Conservation (phyloP, 1,140 invertebrate genomes). For the Zaprionus davidi region DNA sequence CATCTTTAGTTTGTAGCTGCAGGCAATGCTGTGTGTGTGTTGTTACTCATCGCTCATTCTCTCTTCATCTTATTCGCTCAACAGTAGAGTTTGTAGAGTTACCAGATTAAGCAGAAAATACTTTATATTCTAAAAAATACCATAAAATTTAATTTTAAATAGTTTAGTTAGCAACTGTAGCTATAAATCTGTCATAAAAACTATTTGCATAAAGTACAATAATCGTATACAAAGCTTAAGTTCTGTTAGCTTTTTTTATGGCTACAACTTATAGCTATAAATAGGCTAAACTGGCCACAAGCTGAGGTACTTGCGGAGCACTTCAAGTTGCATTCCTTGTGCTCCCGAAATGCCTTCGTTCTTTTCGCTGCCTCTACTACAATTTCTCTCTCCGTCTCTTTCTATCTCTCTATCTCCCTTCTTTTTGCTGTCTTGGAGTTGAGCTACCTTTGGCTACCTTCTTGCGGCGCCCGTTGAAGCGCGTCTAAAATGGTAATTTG, state of each 20-base stretch:
- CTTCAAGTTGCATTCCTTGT: neutral
- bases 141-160: neutral
- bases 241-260: neutral
- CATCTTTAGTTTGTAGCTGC: neutral
- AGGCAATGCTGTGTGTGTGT: neutral
- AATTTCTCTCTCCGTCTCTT: neutral
- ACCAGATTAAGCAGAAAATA: neutral
- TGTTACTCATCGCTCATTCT: neutral
- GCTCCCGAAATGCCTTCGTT: conserved; percentile 10
- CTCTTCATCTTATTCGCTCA: neutral
- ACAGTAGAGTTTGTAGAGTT: neutral
- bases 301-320: neutral
- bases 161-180: neutral
- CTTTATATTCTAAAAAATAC: neutral
- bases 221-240: neutral
- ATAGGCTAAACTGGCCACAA: neutral
- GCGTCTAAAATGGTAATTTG: conserved; percentile 71
- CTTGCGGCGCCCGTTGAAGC: conserved; percentile 53
- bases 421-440: conserved; percentile 9
- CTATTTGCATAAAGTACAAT: neutral
- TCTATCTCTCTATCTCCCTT: neutral
- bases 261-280: neutral
- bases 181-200: neutral
- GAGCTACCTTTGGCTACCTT: conserved; percentile 23
- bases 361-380: conserved; percentile 45